These are phyloP conservation scores for Torymus texanus DNA, from an alignment of 2,888 invertebrate genomes.

Conservation along the genomic window DNA sequence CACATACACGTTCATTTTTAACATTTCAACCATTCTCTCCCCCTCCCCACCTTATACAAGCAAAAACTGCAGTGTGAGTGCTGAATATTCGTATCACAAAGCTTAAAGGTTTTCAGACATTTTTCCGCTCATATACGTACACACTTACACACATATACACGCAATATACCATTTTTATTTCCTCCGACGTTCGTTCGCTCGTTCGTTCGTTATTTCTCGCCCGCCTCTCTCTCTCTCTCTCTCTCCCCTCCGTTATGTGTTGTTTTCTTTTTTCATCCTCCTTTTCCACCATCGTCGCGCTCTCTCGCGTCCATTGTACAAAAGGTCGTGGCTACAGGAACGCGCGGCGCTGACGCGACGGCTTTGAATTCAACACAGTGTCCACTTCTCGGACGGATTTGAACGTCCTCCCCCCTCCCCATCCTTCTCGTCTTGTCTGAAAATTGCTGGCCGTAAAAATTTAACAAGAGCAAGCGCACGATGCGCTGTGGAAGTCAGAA, in stretches of 20 bases:
- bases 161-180: neutral
- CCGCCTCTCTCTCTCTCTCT: neutral
- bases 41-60: too few species aligned
- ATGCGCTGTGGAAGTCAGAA: too few species aligned
- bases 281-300: too few species aligned
- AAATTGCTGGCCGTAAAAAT: constrained; percentile 64
- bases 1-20: too few species aligned
- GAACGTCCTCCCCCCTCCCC: neutral
- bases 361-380: constrained; percentile 31
- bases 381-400: constrained; percentile 19
- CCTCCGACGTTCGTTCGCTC: constrained; percentile 3
- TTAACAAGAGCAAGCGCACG: constrained; percentile 63
- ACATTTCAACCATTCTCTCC: too few species aligned
- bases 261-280: neutral
- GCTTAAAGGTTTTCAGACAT: too few species aligned
- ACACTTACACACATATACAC: too few species aligned
- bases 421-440: constrained; percentile 4
- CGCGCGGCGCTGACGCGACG: neutral
- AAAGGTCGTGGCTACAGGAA: neutral
- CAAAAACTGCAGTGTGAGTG: too few species aligned
- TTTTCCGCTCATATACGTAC: too few species aligned
- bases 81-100: too few species aligned
- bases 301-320: neutral
- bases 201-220: constrained; percentile 18
- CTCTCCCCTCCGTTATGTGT: neutral